Percentiles rank a stretch among this genome's conserved stretches.
phyloP scores from a whole-genome alignment of 2,888 invertebrate species.

The Ennomos erosarius region DNA sequence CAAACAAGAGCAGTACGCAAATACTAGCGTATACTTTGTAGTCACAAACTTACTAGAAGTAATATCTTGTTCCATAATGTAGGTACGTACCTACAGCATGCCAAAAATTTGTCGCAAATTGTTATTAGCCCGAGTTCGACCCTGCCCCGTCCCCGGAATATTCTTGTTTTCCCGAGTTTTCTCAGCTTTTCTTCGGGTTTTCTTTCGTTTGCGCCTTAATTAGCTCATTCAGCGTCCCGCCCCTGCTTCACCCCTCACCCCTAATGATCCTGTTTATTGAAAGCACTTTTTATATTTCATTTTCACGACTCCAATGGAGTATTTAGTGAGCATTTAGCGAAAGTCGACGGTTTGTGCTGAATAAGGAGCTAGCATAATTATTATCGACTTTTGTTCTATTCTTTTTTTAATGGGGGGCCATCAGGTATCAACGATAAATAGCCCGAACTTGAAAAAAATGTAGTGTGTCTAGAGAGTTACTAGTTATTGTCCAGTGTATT shows the following conservation, averaged over 20 bases:
- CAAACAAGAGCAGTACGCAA: no score
- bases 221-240: constrained; percentile 79
- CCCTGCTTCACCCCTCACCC: constrained; percentile 52
- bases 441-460: no score
- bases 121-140: constrained; percentile 45
- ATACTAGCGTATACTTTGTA: no score
- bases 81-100: no score
- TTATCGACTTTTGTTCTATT: constrained; percentile 22
- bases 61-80: no score
- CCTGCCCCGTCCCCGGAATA: constrained; percentile 65
- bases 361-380: constrained; percentile 23
- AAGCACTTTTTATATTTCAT: constrained; percentile 79
- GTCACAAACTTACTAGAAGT: no score
- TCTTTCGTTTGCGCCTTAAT: constrained; percentile 82
- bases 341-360: constrained; percentile 30
- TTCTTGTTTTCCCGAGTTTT: constrained; percentile 84
- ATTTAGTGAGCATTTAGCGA: constrained; percentile 68
- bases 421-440: no score
- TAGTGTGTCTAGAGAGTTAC: no score
- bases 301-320: constrained; percentile 68
- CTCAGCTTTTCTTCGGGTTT: constrained; percentile 82
- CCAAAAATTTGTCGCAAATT: no score
- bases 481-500: no score
- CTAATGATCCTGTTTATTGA: constrained; percentile 82
- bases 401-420: no score